Percentiles rank a stretch among this genome's conserved stretches.
Conservation (phyloP, 2,797 vertebrate species). For the Diplodus puntazzo region DNA sequence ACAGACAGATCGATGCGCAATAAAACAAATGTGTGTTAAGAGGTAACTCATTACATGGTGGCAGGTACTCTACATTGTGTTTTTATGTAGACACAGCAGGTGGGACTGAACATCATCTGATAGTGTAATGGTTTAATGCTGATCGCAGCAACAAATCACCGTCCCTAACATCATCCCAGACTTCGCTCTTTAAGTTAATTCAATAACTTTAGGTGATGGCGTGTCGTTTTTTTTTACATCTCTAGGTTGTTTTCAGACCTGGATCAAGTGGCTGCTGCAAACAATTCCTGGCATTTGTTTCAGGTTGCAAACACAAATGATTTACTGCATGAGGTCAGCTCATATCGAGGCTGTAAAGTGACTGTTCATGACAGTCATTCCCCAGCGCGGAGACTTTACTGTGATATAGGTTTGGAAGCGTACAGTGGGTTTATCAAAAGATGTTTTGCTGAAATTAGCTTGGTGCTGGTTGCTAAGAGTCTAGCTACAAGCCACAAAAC, state of each 20-base stretch:
- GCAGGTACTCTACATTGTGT: conserved; percentile 2
- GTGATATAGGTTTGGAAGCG: too few species aligned
- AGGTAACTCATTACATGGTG: conserved; percentile 1
- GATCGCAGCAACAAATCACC: conserved; percentile 50
- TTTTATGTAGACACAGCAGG: conserved; percentile 22
- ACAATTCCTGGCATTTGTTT: conserved; percentile 39
- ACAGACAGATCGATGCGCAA: background rate
- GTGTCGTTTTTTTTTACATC: background rate
- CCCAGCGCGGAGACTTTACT: too few species aligned
- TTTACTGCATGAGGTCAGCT: conserved; percentile 20
- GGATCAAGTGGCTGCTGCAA: conserved; percentile 35
- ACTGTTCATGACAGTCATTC: too few species aligned
- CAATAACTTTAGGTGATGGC: conserved; percentile 24
- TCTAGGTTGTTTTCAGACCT: conserved; percentile 36
- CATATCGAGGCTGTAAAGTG: conserved; percentile 7
- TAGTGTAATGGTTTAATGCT: conserved; percentile 44
- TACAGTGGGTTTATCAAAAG: too few species aligned
- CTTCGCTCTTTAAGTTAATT: conserved; percentile 34
- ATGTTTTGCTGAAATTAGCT: too few species aligned
- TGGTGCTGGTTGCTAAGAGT: too few species aligned
- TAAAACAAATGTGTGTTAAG: background rate
- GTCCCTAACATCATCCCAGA: conserved; percentile 29
- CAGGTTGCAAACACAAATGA: conserved; percentile 27
- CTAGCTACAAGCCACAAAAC: too few species aligned
- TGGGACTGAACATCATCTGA: conserved; percentile 25